Base-by-base conservation (phyloP, 2,797 vertebrate genomes). In the Hozukius guyotensis region DNA sequence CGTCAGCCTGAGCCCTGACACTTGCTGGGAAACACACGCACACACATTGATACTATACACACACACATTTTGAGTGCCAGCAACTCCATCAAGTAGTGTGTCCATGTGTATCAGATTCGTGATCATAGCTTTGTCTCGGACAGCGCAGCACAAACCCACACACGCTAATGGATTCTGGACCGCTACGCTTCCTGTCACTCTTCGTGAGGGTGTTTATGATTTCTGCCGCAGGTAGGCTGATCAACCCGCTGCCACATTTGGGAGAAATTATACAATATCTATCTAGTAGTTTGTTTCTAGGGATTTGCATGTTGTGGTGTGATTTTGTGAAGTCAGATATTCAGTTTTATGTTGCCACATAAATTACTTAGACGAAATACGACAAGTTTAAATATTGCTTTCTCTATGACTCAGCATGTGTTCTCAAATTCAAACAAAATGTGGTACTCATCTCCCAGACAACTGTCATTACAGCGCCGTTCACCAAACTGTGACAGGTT, bases 111-210 rank as follows among this genome's bases (percentile, higher is more conserved):
- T 75, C 55, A 76, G 71, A 86, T 85, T 70, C 68, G 71, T 65
- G 67, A 65, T 72, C 69, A 57, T 24, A 68, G 85, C 66, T 85
- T 85, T 79, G 64, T 87, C 59, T 82, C n/a, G 14, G 60, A 72
- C 76, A 49, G 68, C 12, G 7, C 63, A 56, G 63, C 46, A 56
- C 38, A 49, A 77, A 86, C 69, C 8, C 42, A 72, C 52, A 57
- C 49, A 74, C 71, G 34, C 76, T 72, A 74, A 95, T 94, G 94
- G 90, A 91, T 87, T 84, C 59, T 77, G 84, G 80, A 88, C 36
- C 52, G 80, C 57, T 0, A 4, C 14, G 61, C 65, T 71, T 61
- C 31, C 36, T 73, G 60, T 67, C 74, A 12, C 72, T 93, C 84
- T 78, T 91, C 18, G 5, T 91, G 7, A 79, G 77, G 57, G 70